A percentile compares a stretch with the other conserved stretches of the same genome.
These are phyloP conservation scores for Cochlearius cochlearius DNA, from an alignment of 2,113 vertebrate genomes.

Conservation along the genomic window DNA sequence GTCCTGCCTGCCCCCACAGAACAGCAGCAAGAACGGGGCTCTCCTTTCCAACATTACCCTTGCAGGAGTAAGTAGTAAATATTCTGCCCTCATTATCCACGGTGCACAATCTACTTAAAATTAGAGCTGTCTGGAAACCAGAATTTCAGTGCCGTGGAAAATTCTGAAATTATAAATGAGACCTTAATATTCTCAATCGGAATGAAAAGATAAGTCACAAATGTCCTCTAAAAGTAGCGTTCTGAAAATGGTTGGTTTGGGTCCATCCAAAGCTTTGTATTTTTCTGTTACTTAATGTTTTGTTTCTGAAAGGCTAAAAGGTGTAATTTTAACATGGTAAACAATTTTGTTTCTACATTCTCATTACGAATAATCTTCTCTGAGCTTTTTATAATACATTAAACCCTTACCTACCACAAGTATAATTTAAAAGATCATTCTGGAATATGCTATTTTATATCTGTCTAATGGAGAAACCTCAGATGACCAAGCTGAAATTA, in stretches of 20 bases:
- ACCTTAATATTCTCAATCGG: background rate
- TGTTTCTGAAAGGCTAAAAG: background rate
- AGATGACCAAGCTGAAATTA: background rate
- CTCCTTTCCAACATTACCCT: background rate
- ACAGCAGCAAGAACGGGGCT: background rate
- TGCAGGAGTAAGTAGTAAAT: background rate
- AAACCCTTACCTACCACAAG: background rate
- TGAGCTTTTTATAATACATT: background rate
- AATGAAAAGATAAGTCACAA: background rate
- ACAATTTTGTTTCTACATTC: conserved; percentile 11
- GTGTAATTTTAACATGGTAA: background rate
- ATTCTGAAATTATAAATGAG: conserved; percentile 11
- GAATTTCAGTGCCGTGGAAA: background rate
- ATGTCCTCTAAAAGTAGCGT: background rate
- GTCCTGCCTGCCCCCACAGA: background rate
- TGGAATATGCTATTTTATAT: background rate
- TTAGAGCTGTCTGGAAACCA: background rate
- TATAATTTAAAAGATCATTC: background rate
- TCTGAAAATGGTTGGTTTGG: background rate
- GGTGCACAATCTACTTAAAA: background rate
- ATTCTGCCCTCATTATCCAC: background rate
- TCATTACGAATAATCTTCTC: background rate
- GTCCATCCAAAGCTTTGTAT: background rate
- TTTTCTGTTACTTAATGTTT: background rate
- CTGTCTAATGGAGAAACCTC: background rate